A percentile compares a stretch with the other conserved stretches of the same genome.
Conservation (phyloP, 2,797 vertebrate species). For the Decapterus maruadsi region DNA sequence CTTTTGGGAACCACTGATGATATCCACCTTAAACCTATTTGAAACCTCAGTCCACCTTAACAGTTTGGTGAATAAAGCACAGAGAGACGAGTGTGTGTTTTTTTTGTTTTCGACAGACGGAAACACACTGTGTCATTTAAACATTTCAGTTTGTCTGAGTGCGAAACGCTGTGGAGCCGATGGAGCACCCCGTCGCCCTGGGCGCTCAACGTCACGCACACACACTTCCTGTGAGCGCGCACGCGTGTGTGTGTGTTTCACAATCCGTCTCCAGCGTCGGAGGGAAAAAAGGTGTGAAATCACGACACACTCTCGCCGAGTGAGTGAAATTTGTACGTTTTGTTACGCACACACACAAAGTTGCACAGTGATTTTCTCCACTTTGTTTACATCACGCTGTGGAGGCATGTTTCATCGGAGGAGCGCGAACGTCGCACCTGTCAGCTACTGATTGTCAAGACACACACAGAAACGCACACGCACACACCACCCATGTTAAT, state of each 20-base stretch:
- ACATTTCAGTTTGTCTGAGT: conserved; percentile 11
- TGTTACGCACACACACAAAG: conserved; percentile 36
- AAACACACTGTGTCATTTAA: conserved; percentile 30
- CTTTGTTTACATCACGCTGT: conserved; percentile 53
- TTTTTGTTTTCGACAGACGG: neutral
- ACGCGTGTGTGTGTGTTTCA: neutral
- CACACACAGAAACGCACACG: conserved; percentile 27
- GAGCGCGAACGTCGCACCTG: conserved; percentile 64
- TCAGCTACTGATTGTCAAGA: conserved; percentile 53
- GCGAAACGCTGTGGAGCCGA: conserved; percentile 47
- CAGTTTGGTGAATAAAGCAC: neutral
- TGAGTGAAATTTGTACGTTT: conserved; percentile 54
- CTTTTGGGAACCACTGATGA: neutral
- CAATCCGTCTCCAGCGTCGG: conserved; percentile 25
- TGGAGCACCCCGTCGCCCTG: conserved; percentile 15
- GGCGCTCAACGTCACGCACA: conserved; percentile 11
- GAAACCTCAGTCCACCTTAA: neutral
- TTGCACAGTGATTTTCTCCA: conserved; percentile 40
- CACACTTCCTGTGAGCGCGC: neutral
- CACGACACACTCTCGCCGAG: conserved; percentile 33
- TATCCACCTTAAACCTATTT: neutral
- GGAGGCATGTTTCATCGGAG: conserved; percentile 55
- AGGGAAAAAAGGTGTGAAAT: conserved; percentile 56
- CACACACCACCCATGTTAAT: conserved; percentile 56
- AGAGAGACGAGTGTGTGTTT: neutral